A percentile compares a stretch with the other conserved stretches of the same genome.
Evolutionary conservation across 2,888 invertebrate species (phyloP).

Genomic region (Orthosia gracilis): DNA sequence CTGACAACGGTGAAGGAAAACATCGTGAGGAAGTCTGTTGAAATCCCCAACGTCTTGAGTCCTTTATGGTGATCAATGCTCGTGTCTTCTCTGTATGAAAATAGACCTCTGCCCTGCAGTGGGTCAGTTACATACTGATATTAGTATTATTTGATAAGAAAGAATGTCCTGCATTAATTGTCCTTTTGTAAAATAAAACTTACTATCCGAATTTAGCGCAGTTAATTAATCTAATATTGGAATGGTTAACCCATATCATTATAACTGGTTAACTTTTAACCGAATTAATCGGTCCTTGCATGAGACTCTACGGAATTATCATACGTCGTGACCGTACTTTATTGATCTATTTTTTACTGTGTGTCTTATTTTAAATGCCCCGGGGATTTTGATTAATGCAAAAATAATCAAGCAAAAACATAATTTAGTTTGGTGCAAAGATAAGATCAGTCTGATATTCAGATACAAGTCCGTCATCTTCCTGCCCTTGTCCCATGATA

Average conservation of each 20-base stretch:
- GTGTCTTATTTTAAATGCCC: constrained; percentile 11
- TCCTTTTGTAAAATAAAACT: background rate
- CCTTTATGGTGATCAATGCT: too few relatives aligned
- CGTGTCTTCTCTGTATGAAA: too few relatives aligned
- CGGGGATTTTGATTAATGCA: too few relatives aligned
- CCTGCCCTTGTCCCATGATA: too few relatives aligned
- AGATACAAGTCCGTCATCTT: too few relatives aligned
- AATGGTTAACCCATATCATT: background rate
- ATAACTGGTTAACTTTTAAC: constrained; percentile 21
- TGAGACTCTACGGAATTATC: constrained; percentile 4
- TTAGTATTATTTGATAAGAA: too few relatives aligned
- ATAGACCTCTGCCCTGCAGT: too few relatives aligned
- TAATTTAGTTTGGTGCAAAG: background rate
- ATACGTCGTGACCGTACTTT: background rate
- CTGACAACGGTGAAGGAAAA: too few relatives aligned
- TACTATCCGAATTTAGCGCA: background rate
- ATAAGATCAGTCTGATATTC: background rate
- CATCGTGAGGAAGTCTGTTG: too few relatives aligned
- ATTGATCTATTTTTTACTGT: background rate
- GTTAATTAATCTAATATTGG: background rate
- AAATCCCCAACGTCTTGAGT: too few relatives aligned
- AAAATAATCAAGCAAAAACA: background rate
- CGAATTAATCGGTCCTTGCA: constrained; percentile 1
- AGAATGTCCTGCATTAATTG: background rate
- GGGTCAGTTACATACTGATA: too few relatives aligned